phyloP scores from a whole-genome alignment of 2,113 vertebrate species.

The Heterocephalus glaber region DNA sequence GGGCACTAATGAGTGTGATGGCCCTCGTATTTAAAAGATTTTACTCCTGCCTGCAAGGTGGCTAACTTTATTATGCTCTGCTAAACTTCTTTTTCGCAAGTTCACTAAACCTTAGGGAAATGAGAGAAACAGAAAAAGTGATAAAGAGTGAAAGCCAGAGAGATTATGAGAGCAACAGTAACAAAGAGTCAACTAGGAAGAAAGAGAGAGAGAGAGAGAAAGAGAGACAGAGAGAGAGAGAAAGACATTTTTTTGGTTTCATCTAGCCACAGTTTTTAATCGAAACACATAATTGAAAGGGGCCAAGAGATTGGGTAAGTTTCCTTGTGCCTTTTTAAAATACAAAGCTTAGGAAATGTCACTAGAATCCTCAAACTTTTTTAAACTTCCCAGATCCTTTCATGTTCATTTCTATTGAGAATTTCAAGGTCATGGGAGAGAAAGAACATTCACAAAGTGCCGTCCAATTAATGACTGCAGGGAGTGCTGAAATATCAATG shows the following conservation, averaged over 20 bases:
- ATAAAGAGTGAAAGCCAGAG: not conserved
- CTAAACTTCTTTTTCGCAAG: conserved; percentile 31
- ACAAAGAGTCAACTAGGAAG: not conserved
- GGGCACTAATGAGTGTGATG: conserved; percentile 63
- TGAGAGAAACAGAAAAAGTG: not conserved
- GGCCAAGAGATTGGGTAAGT: not conserved
- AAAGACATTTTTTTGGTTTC: not conserved
- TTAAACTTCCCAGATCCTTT: conserved; percentile 34
- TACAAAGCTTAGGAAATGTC: not conserved
- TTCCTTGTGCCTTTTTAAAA: conserved; percentile 29
- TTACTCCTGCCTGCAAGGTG: conserved; percentile 37
- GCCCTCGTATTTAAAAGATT: conserved; percentile 74
- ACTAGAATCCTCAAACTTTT: not conserved
- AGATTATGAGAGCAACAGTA: not conserved
- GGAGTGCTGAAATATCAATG: conserved; percentile 20
- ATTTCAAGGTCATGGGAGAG: not conserved
- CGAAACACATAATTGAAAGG: not conserved
- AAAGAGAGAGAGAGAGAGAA: not conserved
- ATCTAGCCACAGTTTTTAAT: not conserved
- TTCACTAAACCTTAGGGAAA: not conserved
- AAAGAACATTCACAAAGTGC: not conserved
- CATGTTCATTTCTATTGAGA: conserved; percentile 41
- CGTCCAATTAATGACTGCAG: not conserved
- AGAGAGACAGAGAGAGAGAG: not conserved
- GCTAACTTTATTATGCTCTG: not conserved